Base-by-base conservation (phyloP, 2,888 invertebrate species). In the Lochmaea capreae region DNA sequence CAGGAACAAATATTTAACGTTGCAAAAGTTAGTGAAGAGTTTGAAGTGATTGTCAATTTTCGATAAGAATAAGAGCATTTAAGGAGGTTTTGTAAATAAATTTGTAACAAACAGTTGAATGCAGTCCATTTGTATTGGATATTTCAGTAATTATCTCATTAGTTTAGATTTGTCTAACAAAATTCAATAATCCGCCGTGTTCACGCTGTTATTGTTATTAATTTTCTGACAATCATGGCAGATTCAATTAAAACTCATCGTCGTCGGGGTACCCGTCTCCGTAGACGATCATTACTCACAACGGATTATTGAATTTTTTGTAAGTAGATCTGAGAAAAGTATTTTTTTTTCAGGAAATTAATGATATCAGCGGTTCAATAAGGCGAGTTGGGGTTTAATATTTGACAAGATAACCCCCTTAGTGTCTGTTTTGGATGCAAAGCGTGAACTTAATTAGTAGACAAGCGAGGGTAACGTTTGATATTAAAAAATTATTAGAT, bases 161-260 rank as follows among this genome's bases (percentile, higher is more conserved):
- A 54, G 54, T 54, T 54, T 18, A 2, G 9, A 18, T 10, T 67
- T 58, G 26, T 14, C 22, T 58, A 63, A 42, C 18, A 39, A 46
- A 67, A 59, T 43, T 61, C 49, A 61, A 46, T 68, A 68, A 61
- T 61, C 43, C 49, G 61, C 33, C 16, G 61, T 9, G n/a, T 61
- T 68, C 68, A 68, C 16, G 68, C 68, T 68, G 68, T 58, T 68
- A 61, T 46, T 46, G 68, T 68, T 68, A 68, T 68, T 68, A 68
- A 68, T 68, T 59, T 68, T 68, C 68, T 46, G 26, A 33, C 61
- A 68, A 61, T 61, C 49, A 61, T 58, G 46, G 68, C 61, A 16
- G 61, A 61, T 68, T 61, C 59, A 61, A 68, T 68, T 68, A 68
- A 12, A 33, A 33, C 14, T 42, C 9, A 43, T 61, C 49, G 58